Percentiles rank a stretch among this genome's conserved stretches.
Conservation (phyloP, 2,797 vertebrate genomes). For the Coilia nasus region DNA sequence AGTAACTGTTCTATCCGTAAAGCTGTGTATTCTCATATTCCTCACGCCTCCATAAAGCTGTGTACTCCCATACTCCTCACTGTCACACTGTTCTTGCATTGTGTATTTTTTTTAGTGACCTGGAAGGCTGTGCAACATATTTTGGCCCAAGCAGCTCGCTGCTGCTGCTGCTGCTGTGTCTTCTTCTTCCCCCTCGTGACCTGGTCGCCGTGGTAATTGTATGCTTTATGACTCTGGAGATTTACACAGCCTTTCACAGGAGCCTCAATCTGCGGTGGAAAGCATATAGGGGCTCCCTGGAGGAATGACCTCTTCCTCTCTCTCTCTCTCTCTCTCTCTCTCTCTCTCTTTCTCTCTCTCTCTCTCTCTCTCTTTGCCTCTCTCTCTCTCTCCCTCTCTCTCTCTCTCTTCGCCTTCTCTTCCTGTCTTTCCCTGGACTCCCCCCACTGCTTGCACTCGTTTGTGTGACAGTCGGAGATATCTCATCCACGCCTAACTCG, state of each 20-base stretch:
- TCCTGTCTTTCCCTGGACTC: slow-evolving; percentile 19
- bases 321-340: neutral
- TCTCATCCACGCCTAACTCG: slow-evolving; percentile 38
- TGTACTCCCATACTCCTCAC: neutral
- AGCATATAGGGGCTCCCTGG: slow-evolving; percentile 13
- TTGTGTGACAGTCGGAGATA: slow-evolving; percentile 51
- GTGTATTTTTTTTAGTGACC: neutral
- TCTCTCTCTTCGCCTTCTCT: slow-evolving; percentile 15
- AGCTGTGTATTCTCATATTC: neutral
- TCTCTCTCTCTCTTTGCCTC: slow-evolving; percentile 8
- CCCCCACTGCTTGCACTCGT: slow-evolving; percentile 40
- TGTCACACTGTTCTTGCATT: neutral
- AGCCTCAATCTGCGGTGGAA: neutral
- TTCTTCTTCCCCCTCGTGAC: neutral
- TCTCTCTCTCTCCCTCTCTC: neutral
- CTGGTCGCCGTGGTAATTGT: neutral
- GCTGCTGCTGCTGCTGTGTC: neutral
- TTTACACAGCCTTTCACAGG: neutral
- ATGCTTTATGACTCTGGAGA: neutral
- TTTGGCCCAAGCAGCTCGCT: neutral
- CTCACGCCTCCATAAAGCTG: too few relatives aligned
- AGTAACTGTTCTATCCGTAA: neutral
- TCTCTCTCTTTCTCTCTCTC: neutral
- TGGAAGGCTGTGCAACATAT: neutral
- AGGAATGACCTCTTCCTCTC: slow-evolving; percentile 27